These are phyloP conservation scores for Plodia interpunctella DNA, from an alignment of 1,140 invertebrate species.

Conservation along the genomic window DNA sequence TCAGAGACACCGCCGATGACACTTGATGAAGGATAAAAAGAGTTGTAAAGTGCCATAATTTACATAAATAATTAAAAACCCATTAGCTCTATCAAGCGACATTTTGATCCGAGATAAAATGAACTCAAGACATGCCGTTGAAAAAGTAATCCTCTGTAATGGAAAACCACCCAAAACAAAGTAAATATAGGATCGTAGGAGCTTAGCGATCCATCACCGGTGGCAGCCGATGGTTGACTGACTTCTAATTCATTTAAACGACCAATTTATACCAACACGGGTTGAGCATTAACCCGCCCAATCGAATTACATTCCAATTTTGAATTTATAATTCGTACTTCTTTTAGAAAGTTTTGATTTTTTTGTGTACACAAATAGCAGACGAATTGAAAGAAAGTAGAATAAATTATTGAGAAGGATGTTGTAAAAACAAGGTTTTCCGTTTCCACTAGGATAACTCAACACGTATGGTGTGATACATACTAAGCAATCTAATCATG, in stretches of 20 bases:
- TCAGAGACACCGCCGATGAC: too few relatives aligned
- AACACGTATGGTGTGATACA: too few relatives aligned
- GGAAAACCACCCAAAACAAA: constrained; percentile 26
- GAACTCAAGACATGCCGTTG: constrained; percentile 25
- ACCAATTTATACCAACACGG: constrained; percentile 52
- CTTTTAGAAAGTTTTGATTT: constrained; percentile 4
- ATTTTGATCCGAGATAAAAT: constrained; percentile 20
- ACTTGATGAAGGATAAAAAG: too few relatives aligned
- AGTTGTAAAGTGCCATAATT: neutral
- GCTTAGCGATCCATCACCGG: constrained; percentile 18
- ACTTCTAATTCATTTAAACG: constrained; percentile 41
- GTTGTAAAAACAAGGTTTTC: too few relatives aligned
- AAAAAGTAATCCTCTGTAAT: constrained; percentile 32
- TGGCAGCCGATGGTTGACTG: constrained; percentile 30
- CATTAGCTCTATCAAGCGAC: constrained; percentile 18
- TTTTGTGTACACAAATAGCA: too few relatives aligned
- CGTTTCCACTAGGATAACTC: too few relatives aligned
- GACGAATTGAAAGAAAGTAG: too few relatives aligned
- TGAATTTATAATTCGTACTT: constrained; percentile 29
- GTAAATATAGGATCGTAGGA: constrained; percentile 19
- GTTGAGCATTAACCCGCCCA: constrained; percentile 37
- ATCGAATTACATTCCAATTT: constrained; percentile 27
- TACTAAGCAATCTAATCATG: too few relatives aligned
- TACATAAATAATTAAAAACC: constrained; percentile 14
- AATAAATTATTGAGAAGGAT: too few relatives aligned